These are phyloP conservation scores for Tetrapedia diversipes DNA, from an alignment of 2,888 invertebrate genomes.

Conservation along the genomic window DNA sequence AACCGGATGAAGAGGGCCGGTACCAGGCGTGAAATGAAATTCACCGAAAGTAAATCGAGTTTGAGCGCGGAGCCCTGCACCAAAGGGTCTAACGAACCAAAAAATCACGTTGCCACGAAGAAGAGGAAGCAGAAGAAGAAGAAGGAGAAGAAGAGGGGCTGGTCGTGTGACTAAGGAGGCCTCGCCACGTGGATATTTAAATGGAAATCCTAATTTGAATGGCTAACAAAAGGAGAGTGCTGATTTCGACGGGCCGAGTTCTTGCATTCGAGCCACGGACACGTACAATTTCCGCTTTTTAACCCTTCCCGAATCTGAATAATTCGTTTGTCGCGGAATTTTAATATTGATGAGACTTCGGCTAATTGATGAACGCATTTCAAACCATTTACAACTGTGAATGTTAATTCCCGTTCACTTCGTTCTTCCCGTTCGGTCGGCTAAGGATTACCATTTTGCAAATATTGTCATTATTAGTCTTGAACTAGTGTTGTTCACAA, in stretches of 20 bases:
- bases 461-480: no score
- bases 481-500: no score
- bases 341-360: not conserved
- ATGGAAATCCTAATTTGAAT: slow-evolving; percentile 51
- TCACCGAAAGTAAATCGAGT: slow-evolving; percentile 79
- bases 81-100: slow-evolving; percentile 79
- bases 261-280: not conserved
- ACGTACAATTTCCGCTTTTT: not conserved
- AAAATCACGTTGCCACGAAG: slow-evolving; percentile 73
- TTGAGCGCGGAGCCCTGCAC: slow-evolving; percentile 70
- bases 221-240: slow-evolving; percentile 31
- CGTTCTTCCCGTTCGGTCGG: no score
- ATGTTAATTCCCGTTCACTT: not conserved
- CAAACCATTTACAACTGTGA: no score
- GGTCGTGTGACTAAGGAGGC: not conserved
- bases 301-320: not conserved
- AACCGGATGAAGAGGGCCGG: slow-evolving; percentile 28
- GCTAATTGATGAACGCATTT: not conserved
- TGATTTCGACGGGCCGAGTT: slow-evolving; percentile 17
- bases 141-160: slow-evolving; percentile 33
- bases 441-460: no score
- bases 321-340: not conserved
- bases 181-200: slow-evolving; percentile 22
- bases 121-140: slow-evolving; percentile 54
- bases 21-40: slow-evolving; percentile 77